Evolutionary conservation across 2,888 invertebrate species (phyloP).

Genomic region (Pecten maximus): DNA sequence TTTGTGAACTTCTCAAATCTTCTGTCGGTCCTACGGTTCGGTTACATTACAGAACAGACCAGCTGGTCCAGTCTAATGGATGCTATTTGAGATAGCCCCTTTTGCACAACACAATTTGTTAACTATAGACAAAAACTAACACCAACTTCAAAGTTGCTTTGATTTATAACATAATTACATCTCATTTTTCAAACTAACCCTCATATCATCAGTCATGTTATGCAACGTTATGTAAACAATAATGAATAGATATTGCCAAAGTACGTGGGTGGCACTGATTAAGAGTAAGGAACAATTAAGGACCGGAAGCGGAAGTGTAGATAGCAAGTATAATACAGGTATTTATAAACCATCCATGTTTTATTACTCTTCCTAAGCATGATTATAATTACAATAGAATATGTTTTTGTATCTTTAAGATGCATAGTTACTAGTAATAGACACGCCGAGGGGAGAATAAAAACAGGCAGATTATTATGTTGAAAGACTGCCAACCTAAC

Average conservation of each 20-base stretch:
- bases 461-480: neutral
- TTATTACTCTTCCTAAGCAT: neutral
- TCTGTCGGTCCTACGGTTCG: neutral
- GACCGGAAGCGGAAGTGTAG: neutral
- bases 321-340: neutral
- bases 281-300: neutral
- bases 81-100: neutral
- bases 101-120: neutral
- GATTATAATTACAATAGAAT: neutral
- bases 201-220: conserved; percentile 12
- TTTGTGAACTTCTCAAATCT: neutral
- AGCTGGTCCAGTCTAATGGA: neutral
- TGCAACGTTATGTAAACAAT: neutral
- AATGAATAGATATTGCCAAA: neutral
- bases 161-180: conserved; percentile 24
- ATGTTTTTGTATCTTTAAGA: neutral
- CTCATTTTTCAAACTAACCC: conserved; percentile 14
- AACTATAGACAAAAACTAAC: neutral
- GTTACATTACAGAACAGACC: neutral
- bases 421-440: neutral
- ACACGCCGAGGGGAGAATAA: neutral
- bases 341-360: neutral
- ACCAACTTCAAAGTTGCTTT: neutral
- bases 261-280: conserved; percentile 22
- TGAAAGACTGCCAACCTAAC: neutral